Base-by-base conservation (phyloP, 2,797 vertebrate genomes). In the Harpagifer antarcticus region DNA sequence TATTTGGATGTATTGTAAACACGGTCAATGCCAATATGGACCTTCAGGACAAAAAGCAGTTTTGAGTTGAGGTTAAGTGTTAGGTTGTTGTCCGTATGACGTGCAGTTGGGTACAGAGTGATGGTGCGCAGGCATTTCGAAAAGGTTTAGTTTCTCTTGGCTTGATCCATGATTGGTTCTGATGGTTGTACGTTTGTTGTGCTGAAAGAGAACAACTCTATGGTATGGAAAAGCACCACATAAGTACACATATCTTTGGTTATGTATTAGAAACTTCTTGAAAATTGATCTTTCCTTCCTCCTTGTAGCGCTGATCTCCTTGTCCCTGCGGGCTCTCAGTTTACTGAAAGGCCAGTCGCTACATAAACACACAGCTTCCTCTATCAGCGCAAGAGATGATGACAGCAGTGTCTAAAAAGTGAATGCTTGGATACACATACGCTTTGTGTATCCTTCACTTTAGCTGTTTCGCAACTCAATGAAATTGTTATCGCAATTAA, bases 1-100 rank as follows among this genome's bases (percentile, higher is more conserved):
- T 90, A 89, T 92, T 93, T 91, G 80, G 84, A 78, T 79, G 69
- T 74, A 88, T 83, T 86, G 88, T 92, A 93, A 93, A 94, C 90
- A 91, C 60, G 87, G 86, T 94, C 93, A 92, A 85, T 87, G 91
- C 86, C 91, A 92, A 92, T 92, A 86, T 72, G 85, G 70, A 69
- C 75, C 76, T 64, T 40, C 66, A 77, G 84, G 88, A 93, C 87
- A 89, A 68, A 88, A 92, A 93, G 74, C 90, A 85, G 88, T 89
- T 87, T 60, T 84, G 90, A 93, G 82, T 58, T 60, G 81, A 85
- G 85, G 82, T 88, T 86, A 89, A 89, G 87, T 78, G 85, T 83
- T 60, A 42, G 78, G 23, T 76, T 85, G 84, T 91, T 90, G 82
- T 89, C 79, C 73, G 64, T 40, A 40, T 78, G 72, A 88, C 74